Conservation (phyloP, 2,888 invertebrate species). For the Sylvicola fuscatus region DNA sequence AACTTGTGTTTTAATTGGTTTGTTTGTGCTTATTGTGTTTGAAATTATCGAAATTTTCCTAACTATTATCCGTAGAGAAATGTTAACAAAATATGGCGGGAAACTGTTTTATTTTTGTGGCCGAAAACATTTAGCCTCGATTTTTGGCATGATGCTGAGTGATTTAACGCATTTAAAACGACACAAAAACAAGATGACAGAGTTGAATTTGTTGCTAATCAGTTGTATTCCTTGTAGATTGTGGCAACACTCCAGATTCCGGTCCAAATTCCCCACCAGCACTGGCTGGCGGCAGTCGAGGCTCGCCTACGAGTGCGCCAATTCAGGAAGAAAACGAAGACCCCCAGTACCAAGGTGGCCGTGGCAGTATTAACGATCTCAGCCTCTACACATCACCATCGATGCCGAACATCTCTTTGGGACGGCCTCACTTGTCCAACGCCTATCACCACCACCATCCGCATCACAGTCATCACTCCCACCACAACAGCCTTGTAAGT, state of each 20-base stretch:
- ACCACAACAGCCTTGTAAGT: no score
- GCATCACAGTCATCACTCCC: slow-evolving; percentile 10
- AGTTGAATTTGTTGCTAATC: no score
- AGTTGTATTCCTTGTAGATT: slow-evolving; percentile 22
- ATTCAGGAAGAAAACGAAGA: slow-evolving; percentile 70
- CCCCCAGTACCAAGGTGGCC: slow-evolving; percentile 36
- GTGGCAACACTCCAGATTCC: slow-evolving; percentile 43
- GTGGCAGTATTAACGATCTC: slow-evolving; percentile 48
- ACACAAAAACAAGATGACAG: no score
- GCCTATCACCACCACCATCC: slow-evolving; percentile 12
- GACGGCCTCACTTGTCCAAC: slow-evolving; percentile 45
- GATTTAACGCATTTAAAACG: no score
- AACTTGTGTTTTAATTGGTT: no score
- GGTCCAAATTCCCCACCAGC: slow-evolving; percentile 58
- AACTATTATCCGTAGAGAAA: no score
- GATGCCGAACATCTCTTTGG: slow-evolving; percentile 91
- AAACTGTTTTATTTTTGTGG: no score
- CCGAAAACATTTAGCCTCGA: no score
- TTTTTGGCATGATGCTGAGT: no score
- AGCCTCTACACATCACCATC: slow-evolving; percentile 85
- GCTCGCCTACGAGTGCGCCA: slow-evolving; percentile 45
- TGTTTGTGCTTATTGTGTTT: no score
- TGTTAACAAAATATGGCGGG: no score
- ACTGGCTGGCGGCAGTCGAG: slow-evolving; percentile 31
- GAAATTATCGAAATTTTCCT: no score